Evolutionary conservation across 2,113 vertebrate species (phyloP).

Genomic region (Zosterops hypoxanthus): DNA sequence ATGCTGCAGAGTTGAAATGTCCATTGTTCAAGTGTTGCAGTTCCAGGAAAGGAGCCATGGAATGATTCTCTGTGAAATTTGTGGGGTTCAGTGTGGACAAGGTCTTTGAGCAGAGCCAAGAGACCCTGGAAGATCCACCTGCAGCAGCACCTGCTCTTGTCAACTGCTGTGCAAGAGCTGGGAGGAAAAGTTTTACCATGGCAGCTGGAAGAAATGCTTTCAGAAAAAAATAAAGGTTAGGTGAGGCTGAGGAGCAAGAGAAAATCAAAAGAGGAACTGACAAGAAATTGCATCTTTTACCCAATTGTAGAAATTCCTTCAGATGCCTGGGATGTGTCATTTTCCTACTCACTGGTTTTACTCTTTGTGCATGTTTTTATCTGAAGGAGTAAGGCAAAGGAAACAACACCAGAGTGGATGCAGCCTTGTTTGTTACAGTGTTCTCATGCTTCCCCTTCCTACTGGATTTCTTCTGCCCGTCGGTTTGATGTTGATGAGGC

Average conservation of each 20-base stretch:
- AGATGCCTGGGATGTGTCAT: not conserved
- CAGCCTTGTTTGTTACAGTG: not conserved
- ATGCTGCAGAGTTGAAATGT: not conserved
- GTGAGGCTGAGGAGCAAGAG: not conserved
- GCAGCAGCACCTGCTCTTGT: not conserved
- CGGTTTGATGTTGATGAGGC: not conserved
- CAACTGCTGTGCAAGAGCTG: not conserved
- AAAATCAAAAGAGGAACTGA: not conserved
- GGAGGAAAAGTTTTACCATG: not conserved
- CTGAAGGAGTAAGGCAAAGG: not conserved
- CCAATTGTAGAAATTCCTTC: not conserved
- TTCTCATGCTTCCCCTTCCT: not conserved
- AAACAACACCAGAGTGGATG: not conserved
- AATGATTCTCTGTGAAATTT: not conserved
- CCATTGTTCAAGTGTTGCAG: not conserved
- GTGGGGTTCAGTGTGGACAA: not conserved
- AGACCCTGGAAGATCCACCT: not conserved
- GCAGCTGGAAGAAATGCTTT: not conserved
- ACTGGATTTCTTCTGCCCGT: not conserved
- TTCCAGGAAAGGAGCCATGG: not conserved
- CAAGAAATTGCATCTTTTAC: not conserved
- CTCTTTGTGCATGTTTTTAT: not conserved
- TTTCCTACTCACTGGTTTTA: not conserved
- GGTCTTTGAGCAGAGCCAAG: not conserved
- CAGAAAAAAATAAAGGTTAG: not conserved